Conservation (phyloP, 2,888 invertebrate species). For the Orthosia cruda region DNA sequence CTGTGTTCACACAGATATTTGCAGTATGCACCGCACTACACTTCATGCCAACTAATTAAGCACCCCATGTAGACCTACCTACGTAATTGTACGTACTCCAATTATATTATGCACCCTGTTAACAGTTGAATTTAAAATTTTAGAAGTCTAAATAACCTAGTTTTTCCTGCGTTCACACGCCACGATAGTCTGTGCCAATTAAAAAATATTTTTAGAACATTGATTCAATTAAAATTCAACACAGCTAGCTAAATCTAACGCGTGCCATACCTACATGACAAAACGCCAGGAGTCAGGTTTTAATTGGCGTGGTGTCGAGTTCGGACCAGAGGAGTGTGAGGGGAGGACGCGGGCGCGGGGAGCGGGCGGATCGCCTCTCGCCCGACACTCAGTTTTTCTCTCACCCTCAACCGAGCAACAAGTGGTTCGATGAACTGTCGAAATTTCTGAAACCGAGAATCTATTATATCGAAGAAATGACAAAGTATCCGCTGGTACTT, state of each 20-base stretch:
- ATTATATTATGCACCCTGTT: constrained; percentile 27
- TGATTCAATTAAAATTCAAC: constrained; percentile 77
- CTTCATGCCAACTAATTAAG: constrained; percentile 65
- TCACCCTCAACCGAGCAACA: constrained; percentile 84
- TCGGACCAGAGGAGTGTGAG: constrained; percentile 69
- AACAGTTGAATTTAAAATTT: constrained; percentile 21
- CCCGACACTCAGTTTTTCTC: constrained; percentile 85
- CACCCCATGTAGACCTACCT: constrained; percentile 42
- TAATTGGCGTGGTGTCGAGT: constrained; percentile 86
- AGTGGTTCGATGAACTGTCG: constrained; percentile 82
- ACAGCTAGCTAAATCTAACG: constrained; percentile 76
- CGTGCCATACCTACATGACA: constrained; percentile 76
- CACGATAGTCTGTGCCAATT: constrained; percentile 68
- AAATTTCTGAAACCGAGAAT: constrained; percentile 75
- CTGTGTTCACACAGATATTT: constrained; percentile 64
- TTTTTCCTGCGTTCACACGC: constrained; percentile 33
- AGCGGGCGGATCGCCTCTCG: constrained; percentile 68
- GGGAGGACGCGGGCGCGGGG: constrained; percentile 47
- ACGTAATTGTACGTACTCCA: constrained; percentile 2
- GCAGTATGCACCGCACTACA: constrained; percentile 61
- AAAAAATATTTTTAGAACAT: constrained; percentile 73
- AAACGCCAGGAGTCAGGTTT: constrained; percentile 84
- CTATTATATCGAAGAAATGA: constrained; percentile 67
- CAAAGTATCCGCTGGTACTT: constrained; percentile 57
- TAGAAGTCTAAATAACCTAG: constrained; percentile 25